Percentiles rank a stretch among this genome's conserved stretches.
phyloP scores from a whole-genome alignment of 2,113 vertebrate genomes.

The Cyanoderma ruficeps region DNA sequence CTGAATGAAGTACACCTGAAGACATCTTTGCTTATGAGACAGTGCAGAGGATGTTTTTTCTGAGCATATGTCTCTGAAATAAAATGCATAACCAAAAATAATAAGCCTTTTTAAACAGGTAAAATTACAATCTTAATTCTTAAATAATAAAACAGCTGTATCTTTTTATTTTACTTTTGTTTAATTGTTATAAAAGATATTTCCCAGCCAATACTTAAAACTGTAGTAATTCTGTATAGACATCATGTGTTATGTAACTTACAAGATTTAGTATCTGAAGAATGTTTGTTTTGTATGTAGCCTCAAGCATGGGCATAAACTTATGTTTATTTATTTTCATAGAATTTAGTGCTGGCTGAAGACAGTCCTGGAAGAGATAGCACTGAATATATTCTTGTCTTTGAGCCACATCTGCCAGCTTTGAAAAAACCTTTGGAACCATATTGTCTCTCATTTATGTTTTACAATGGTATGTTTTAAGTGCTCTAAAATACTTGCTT shows the following conservation, averaged over 20 bases:
- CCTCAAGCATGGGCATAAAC: neutral
- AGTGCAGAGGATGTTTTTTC: neutral
- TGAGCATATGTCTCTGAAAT: neutral
- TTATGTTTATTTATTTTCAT: constrained; percentile 16
- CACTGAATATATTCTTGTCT: constrained; percentile 82
- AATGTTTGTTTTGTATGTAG: neutral
- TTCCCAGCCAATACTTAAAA: neutral
- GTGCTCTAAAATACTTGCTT: neutral
- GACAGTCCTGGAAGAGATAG: constrained; percentile 88
- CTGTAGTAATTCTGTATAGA: neutral
- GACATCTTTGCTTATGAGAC: neutral
- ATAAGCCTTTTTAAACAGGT: neutral
- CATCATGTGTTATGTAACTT: neutral
- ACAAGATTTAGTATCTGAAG: neutral
- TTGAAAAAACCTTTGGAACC: constrained; percentile 68
- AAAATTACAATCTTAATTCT: neutral
- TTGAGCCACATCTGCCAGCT: constrained; percentile 73
- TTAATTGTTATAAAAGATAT: neutral
- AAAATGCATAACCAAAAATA: neutral
- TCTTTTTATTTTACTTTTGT: neutral
- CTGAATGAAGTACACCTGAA: neutral
- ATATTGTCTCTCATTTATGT: constrained; percentile 86
- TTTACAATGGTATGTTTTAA: constrained; percentile 86
- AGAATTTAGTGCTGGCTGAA: constrained; percentile 87
- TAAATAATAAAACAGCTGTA: neutral